These are phyloP conservation scores for Helogale parvula DNA, from an alignment of 2,113 vertebrate genomes.

Conservation along the genomic window DNA sequence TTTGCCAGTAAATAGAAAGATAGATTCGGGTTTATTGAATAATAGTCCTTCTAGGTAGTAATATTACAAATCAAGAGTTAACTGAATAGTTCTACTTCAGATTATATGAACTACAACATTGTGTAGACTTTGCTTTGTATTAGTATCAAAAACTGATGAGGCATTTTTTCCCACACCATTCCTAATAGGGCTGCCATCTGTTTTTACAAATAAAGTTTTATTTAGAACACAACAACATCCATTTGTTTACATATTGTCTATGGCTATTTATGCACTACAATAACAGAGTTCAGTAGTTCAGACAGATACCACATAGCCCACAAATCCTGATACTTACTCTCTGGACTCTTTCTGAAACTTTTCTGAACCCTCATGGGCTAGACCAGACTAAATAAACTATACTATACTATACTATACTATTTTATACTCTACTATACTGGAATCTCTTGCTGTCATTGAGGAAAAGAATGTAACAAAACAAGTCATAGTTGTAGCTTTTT, in stretches of 20 bases:
- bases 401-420: background rate
- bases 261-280: background rate
- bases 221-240: background rate
- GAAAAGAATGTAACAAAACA: background rate
- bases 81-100: background rate
- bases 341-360: background rate
- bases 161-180: background rate
- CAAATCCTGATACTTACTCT: background rate
- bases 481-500: background rate
- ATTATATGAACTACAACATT: background rate
- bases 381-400: background rate
- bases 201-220: conserved; percentile 38
- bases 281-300: background rate
- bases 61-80: background rate
- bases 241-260: background rate
- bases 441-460: background rate
- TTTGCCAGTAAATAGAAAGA: background rate
- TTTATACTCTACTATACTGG: no score
- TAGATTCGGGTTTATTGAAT: background rate
- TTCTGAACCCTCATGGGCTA: background rate
- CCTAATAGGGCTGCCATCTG: background rate
- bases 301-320: background rate
- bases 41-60: background rate
- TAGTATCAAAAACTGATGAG: background rate
- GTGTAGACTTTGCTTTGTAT: background rate